phyloP scores from a whole-genome alignment of 2,888 invertebrate genomes.

The Drosophila merina region DNA sequence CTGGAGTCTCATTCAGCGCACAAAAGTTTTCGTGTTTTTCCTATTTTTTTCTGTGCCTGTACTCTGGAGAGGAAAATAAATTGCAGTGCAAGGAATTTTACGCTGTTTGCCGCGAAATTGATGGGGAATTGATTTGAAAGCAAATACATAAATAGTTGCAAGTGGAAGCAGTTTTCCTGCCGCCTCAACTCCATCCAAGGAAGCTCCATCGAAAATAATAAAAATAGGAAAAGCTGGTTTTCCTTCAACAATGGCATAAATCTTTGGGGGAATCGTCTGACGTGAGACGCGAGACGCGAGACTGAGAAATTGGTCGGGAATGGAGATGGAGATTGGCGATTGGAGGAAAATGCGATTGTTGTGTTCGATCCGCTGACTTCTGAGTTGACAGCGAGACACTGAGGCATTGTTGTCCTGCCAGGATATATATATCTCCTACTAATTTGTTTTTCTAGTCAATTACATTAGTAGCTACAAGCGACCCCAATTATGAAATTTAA shows the following conservation, averaged over 20 bases:
- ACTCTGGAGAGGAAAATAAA: constrained; percentile 64
- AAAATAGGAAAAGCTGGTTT: background rate
- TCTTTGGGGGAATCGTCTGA: constrained; percentile 55
- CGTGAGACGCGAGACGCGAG: constrained; percentile 13
- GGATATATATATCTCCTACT: constrained; percentile 24
- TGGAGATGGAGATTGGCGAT: constrained; percentile 3
- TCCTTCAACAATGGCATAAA: constrained; percentile 58
- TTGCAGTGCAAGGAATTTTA: constrained; percentile 73
- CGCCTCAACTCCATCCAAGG: background rate
- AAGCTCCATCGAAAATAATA: background rate
- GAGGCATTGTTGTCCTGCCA: constrained; percentile 39
- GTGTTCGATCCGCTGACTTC: constrained; percentile 48
- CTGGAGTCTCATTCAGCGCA: background rate
- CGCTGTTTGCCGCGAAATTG: constrained; percentile 66
- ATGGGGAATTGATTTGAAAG: constrained; percentile 78
- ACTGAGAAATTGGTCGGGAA: constrained; percentile 70
- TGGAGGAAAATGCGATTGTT: constrained; percentile 64
- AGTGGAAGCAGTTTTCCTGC: constrained; percentile 45
- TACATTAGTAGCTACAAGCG: constrained; percentile 59
- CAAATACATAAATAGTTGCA: constrained; percentile 78
- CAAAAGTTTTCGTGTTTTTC: constrained; percentile 19
- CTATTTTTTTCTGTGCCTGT: background rate
- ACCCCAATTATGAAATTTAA: background rate
- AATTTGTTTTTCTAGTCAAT: constrained; percentile 52
- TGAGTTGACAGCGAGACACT: constrained; percentile 35